Conservation (phyloP, 2,888 invertebrate genomes). For the Craniophora ligustri region DNA sequence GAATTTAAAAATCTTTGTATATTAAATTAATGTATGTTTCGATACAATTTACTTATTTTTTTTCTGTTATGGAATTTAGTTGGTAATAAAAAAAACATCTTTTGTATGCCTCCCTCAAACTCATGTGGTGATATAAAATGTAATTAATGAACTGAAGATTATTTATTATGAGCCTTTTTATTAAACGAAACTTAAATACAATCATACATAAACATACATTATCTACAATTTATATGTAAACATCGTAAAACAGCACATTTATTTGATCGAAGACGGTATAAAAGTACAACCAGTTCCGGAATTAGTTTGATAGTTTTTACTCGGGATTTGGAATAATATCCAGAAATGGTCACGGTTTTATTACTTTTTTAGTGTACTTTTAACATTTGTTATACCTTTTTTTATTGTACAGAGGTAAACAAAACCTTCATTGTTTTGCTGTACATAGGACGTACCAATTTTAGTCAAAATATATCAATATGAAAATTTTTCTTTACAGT, state of each 20-base stretch:
- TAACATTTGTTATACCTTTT: conserved; percentile 35
- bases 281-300: conserved; percentile 22
- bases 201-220: no score
- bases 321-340: conserved; percentile 15
- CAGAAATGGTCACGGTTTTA: conserved; percentile 36
- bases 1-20: no score
- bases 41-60: no score
- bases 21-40: no score
- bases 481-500: conserved; percentile 21
- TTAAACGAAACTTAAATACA: no score
- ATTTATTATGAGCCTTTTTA: no score
- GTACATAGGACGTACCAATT: conserved; percentile 14
- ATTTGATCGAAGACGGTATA: conserved; percentile 27
- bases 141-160: no score
- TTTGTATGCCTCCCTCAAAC: no score
- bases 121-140: no score
- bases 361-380: conserved; percentile 34
- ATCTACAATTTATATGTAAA: conserved; percentile 25
- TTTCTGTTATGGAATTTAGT: conserved; percentile 21
- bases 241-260: conserved; percentile 34
- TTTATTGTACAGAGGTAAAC: conserved; percentile 6
- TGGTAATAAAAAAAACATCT: no score
- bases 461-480: no score
- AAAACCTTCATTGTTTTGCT: conserved; percentile 31
- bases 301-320: conserved; percentile 15